Conservation (phyloP, 2,113 vertebrate genomes). For the Diglossa brunneiventris region DNA sequence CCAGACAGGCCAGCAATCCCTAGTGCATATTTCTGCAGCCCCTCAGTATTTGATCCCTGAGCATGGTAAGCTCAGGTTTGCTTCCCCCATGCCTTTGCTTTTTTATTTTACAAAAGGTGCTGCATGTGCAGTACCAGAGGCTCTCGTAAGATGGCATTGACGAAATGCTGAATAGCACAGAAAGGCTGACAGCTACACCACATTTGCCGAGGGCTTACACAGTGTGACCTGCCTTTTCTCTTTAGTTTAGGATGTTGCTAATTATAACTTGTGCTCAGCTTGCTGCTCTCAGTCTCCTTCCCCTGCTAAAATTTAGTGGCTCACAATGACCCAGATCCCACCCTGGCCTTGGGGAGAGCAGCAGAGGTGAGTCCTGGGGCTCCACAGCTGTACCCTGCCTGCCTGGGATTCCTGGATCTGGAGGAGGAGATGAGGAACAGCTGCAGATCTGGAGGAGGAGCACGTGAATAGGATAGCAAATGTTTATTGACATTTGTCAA, state of each 20-base stretch:
- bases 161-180: neutral
- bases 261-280: neutral
- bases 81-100: neutral
- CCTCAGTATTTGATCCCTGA: neutral
- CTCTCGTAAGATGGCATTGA: slow-evolving; percentile 31
- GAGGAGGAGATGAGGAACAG: neutral
- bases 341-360: neutral
- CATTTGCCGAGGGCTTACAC: neutral
- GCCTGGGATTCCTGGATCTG: neutral
- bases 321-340: neutral
- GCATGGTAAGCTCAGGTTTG: neutral
- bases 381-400: neutral
- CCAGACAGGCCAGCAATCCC: neutral
- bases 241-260: neutral
- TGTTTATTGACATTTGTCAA: neutral
- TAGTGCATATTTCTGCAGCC: neutral
- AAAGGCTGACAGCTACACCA: neutral
- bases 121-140: slow-evolving; percentile 14
- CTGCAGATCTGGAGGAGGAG: neutral
- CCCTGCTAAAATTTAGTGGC: neutral
- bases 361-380: rapidly evolving
- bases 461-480: neutral
- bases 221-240: neutral
- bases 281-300: neutral
- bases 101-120: neutral